Evolutionary conservation across 2,888 invertebrate genomes (phyloP).

Genomic region (Epinotia bilunana): DNA sequence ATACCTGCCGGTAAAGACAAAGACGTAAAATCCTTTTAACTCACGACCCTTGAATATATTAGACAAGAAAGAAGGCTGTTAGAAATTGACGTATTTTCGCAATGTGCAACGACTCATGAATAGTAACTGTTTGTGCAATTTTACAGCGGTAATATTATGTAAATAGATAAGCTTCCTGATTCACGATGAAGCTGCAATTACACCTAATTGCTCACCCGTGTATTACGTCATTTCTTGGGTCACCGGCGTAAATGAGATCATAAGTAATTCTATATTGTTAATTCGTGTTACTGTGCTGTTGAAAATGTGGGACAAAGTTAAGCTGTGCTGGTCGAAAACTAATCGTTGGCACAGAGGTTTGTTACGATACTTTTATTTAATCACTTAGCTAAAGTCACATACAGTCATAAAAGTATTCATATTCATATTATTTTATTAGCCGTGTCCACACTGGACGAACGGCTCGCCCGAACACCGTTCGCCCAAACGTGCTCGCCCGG

Average conservation of each 20-base stretch:
- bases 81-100: not conserved
- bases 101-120: not conserved
- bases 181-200: constrained; percentile 29
- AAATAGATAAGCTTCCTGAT: constrained; percentile 28
- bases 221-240: constrained; percentile 5
- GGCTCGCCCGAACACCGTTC: too few species aligned
- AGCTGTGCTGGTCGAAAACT: constrained; percentile 68
- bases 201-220: constrained; percentile 4
- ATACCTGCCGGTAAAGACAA: too few species aligned
- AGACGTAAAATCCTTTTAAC: too few species aligned
- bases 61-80: not conserved
- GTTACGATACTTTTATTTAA: constrained; percentile 49
- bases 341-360: constrained; percentile 77
- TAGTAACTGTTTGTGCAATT: constrained; percentile 7
- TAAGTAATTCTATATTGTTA: not conserved
- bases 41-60: too few species aligned
- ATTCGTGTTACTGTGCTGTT: not conserved
- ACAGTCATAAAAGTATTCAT: too few species aligned
- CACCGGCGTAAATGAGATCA: not conserved
- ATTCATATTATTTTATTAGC: too few species aligned
- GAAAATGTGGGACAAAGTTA: constrained; percentile 60
- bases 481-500: too few species aligned
- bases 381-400: too few species aligned
- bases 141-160: constrained; percentile 18
- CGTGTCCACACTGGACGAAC: too few species aligned